A percentile compares a stretch with the other conserved stretches of the same genome.
Conservation (phyloP, 1,140 invertebrate species). For the Heliconius hewitsoni region DNA sequence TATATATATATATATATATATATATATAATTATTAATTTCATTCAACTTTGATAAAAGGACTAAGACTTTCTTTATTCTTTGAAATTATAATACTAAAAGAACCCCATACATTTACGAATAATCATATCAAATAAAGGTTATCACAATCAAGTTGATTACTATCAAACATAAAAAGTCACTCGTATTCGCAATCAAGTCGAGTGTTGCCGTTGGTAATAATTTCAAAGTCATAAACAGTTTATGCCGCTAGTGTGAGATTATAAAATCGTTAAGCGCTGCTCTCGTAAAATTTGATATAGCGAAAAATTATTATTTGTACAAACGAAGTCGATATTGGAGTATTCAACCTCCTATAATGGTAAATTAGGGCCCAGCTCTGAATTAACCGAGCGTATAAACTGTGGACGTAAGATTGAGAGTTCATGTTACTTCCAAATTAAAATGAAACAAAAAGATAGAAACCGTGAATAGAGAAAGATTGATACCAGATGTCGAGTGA, state of each 20-base stretch:
- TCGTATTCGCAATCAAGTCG: conserved; percentile 44
- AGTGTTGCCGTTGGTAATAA: conserved; percentile 50
- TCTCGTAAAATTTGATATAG: conserved; percentile 66
- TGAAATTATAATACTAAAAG: not conserved
- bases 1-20: too few relatives aligned
- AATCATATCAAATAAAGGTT: not conserved
- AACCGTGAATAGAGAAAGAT: conserved; percentile 59
- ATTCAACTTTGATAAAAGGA: not conserved
- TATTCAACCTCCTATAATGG: conserved; percentile 73
- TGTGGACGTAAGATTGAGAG: conserved; percentile 75
- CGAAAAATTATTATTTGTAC: conserved; percentile 65
- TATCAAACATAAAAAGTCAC: conserved; percentile 21
- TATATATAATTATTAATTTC: not conserved
- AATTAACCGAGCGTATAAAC: conserved; percentile 79
- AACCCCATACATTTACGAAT: not conserved
- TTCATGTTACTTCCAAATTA: conserved; percentile 75
- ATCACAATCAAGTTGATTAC: conserved; percentile 43
- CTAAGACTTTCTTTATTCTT: not conserved
- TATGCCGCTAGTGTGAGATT: conserved; percentile 53
- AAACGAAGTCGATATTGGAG: conserved; percentile 58
- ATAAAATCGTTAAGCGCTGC: conserved; percentile 57
- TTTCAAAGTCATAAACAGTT: conserved; percentile 56
- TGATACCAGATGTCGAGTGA: conserved; percentile 59
- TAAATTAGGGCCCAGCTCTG: conserved; percentile 73
- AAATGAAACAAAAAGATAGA: conserved; percentile 62